These are phyloP conservation scores for Petrolisthes manimaculis DNA, from an alignment of 2,888 invertebrate genomes.

Conservation along the genomic window DNA sequence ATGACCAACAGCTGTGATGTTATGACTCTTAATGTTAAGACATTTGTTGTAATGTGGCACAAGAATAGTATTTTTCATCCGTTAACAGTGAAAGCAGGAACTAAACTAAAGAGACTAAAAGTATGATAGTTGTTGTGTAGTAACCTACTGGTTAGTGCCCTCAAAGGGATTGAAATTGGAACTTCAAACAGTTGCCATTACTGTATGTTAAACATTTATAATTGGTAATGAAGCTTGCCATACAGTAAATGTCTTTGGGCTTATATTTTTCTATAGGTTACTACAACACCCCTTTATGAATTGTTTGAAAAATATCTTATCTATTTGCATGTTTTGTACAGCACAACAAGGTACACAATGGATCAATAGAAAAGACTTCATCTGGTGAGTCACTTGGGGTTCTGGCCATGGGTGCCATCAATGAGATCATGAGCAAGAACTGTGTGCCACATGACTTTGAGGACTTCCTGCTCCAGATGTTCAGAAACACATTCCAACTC, in stretches of 20 bases:
- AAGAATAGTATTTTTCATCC: background rate
- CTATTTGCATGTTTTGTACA: background rate
- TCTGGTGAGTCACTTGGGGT: conserved; percentile 72
- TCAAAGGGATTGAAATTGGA: too few relatives aligned
- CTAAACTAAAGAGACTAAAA: background rate
- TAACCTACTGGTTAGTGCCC: too few relatives aligned
- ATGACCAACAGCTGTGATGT: background rate
- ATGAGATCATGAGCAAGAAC: conserved; percentile 87
- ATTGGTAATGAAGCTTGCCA: background rate
- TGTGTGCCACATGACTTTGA: conserved; percentile 85
- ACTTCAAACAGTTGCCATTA: background rate
- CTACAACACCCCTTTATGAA: too few relatives aligned
- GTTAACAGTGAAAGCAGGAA: background rate
- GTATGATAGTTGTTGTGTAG: too few relatives aligned
- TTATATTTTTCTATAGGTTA: too few relatives aligned
- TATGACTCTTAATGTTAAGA: background rate
- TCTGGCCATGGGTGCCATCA: conserved; percentile 83
- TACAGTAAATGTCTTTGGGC: too few relatives aligned
- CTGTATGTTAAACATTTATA: background rate
- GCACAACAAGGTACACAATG: conserved; percentile 52
- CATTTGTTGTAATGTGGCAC: background rate
- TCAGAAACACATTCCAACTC: conserved; percentile 73
- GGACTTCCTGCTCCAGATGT: conserved; percentile 80
- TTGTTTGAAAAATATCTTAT: too few relatives aligned
- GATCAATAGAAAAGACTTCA: conserved; percentile 42